These are phyloP conservation scores for Thaleichthys pacificus DNA, from an alignment of 2,797 vertebrate species.

Conservation along the genomic window DNA sequence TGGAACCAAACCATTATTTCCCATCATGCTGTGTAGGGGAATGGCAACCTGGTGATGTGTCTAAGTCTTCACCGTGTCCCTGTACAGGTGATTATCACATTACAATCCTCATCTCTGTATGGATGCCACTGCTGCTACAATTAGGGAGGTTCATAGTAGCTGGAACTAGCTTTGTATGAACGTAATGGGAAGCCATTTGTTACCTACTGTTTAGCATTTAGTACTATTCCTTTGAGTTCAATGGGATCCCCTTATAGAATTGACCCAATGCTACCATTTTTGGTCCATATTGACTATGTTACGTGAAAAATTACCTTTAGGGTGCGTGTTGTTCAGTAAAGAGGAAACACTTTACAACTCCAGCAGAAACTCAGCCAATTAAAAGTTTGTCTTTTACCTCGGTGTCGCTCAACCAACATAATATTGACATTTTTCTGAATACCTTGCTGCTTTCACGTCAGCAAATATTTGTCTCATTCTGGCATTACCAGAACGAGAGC, in stretches of 20 bases:
- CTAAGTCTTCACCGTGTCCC: neutral
- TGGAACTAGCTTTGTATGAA: neutral
- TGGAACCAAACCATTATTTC: neutral
- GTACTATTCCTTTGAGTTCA: no score
- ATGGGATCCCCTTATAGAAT: neutral
- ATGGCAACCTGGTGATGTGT: neutral
- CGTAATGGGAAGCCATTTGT: neutral
- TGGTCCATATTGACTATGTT: neutral
- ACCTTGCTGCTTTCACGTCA: slow-evolving; percentile 38
- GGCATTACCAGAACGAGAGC: slow-evolving; percentile 36
- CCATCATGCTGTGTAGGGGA: neutral
- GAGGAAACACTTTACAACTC: neutral
- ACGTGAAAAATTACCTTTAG: neutral
- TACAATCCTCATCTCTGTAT: neutral
- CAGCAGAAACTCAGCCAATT: slow-evolving; percentile 18
- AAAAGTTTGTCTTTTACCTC: slow-evolving; percentile 20
- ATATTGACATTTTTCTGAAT: slow-evolving; percentile 53
- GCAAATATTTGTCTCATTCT: slow-evolving; percentile 37
- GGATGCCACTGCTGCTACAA: neutral
- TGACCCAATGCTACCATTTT: neutral
- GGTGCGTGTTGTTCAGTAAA: neutral
- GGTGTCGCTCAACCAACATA: slow-evolving; percentile 11
- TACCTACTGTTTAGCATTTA: neutral
- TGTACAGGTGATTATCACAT: neutral
- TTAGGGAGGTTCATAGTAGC: neutral